Conservation (phyloP, 2,888 invertebrate species). For the Drosophila anceps region DNA sequence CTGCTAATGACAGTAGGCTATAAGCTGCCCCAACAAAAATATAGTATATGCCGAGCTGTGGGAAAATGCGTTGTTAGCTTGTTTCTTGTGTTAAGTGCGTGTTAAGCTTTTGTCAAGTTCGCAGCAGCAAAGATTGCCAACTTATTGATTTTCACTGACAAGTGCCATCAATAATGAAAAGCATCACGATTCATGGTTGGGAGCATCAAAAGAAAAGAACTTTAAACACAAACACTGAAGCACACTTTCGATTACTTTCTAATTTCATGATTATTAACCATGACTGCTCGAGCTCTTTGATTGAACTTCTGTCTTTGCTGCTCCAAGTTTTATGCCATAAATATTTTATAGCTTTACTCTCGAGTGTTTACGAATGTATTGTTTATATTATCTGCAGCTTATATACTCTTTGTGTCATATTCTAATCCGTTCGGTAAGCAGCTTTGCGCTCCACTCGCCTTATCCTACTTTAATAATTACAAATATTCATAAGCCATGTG, state of each 20-base stretch:
- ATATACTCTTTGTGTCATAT: not conserved
- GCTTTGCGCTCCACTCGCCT: not conserved
- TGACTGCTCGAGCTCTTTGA: constrained; percentile 1
- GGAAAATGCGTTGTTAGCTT: constrained; percentile 20
- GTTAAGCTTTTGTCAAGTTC: constrained; percentile 6
- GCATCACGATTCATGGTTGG: constrained; percentile 18
- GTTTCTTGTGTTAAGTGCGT: constrained; percentile 25
- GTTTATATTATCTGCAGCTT: not conserved
- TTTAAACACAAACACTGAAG: constrained; percentile 9
- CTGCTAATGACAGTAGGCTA: constrained; percentile 52
- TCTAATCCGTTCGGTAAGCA: not conserved
- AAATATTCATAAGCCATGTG: constrained; percentile 28
- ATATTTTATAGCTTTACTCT: constrained; percentile 1
- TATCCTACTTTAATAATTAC: constrained; percentile 37
- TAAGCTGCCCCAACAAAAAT: constrained; percentile 15
- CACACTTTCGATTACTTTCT: constrained; percentile 17
- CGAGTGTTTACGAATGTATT: not conserved
- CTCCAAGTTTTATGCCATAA: not conserved
- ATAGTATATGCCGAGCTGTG: not conserved
- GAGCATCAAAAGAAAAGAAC: constrained; percentile 13
- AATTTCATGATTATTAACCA: constrained; percentile 21
- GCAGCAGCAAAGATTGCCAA: constrained; percentile 10
- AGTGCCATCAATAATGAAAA: constrained; percentile 6
- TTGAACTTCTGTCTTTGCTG: not conserved
- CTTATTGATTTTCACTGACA: constrained; percentile 30